These are phyloP conservation scores for Malurus leucopterus DNA, from an alignment of 2,797 vertebrate genomes.

Conservation along the genomic window DNA sequence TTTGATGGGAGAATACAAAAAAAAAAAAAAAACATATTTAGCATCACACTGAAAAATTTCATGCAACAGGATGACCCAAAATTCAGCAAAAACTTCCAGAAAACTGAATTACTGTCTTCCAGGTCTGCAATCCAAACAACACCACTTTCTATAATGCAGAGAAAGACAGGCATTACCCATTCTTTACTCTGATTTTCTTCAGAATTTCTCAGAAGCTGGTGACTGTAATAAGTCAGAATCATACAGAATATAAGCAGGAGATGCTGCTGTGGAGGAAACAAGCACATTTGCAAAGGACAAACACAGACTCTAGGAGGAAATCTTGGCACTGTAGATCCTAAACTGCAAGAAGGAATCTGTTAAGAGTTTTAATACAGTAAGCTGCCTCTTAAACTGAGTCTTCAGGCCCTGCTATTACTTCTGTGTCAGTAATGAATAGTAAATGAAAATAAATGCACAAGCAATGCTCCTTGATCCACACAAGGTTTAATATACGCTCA, in stretches of 20 bases:
- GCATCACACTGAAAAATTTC: not conserved
- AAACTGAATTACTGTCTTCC: not conserved
- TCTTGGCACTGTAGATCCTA: not conserved
- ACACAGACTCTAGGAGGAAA: not conserved
- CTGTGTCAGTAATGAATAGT: not conserved
- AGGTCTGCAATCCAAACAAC: not conserved
- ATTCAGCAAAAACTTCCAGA: not conserved
- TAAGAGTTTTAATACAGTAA: not conserved
- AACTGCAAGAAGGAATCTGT: not conserved
- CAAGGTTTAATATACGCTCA: constrained; percentile 13
- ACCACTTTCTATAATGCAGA: not conserved
- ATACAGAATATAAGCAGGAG: not conserved
- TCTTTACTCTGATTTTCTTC: not conserved
- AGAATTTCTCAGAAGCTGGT: not conserved
- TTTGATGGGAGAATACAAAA: not conserved
- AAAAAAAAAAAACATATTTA: not conserved
- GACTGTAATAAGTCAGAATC: not conserved
- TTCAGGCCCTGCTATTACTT: not conserved
- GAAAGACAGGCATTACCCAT: not conserved
- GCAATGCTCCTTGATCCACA: not conserved
- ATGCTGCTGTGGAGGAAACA: not conserved
- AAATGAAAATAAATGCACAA: constrained; percentile 37
- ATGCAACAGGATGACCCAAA: not conserved
- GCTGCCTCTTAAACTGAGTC: not conserved
- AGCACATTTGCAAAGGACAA: not conserved